Evolutionary conservation across 2,797 vertebrate species (phyloP).

Genomic region (Ambastaia sidthimunki): DNA sequence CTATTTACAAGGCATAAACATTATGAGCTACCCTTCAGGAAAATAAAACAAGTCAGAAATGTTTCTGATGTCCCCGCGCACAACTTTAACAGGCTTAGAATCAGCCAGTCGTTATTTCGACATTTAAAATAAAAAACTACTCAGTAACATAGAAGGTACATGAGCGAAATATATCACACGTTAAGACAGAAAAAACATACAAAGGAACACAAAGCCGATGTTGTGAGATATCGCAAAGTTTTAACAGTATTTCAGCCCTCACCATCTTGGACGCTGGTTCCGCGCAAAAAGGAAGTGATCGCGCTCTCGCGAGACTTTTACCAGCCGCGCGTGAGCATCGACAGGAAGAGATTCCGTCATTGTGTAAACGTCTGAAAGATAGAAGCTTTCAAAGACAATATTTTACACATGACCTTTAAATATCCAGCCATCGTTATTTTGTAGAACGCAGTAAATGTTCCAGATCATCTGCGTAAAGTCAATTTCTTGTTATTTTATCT

Average conservation of each 20-base stretch:
- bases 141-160: too few relatives aligned
- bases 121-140: neutral
- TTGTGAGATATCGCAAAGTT: slow-evolving; percentile 58
- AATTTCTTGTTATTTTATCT: too few relatives aligned
- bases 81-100: neutral
- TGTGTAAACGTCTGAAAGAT: neutral
- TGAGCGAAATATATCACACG: too few relatives aligned
- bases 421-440: neutral
- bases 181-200: fast-evolving
- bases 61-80: too few relatives aligned
- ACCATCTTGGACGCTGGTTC: slow-evolving; percentile 83
- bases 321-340: neutral
- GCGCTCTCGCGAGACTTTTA: slow-evolving; percentile 72
- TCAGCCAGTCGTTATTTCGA: neutral
- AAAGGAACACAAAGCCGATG: slow-evolving; percentile 50
- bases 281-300: slow-evolving; percentile 76
- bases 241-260: slow-evolving; percentile 47
- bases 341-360: slow-evolving; percentile 67
- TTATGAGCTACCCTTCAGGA: too few relatives aligned
- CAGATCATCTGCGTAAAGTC: neutral
- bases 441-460: neutral
- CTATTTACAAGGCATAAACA: too few relatives aligned
- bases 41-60: too few relatives aligned
- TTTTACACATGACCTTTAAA: neutral
- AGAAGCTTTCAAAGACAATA: neutral